Evolutionary conservation across 1,140 invertebrate species (phyloP), one percentile per base, ranked within the genome.

Genomic region (Lordiphosa stackelbergi): DNA sequence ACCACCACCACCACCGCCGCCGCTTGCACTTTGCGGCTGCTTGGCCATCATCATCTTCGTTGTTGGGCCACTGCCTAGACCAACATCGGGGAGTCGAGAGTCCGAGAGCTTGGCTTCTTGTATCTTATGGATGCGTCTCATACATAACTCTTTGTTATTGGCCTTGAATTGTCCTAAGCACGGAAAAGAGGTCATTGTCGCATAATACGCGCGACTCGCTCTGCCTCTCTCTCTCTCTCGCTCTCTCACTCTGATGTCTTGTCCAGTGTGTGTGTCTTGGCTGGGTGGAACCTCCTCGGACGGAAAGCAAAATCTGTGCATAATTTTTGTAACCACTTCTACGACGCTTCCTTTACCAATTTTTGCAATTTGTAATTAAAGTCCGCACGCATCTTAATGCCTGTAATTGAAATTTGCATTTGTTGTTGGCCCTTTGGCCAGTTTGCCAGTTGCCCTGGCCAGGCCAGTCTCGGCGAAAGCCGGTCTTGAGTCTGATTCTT

Each of bases 131-230:
- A 70, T 58, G 46, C 46, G 55, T 41, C 38, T 28, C 13, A 58
- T 70, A 56, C 68, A 70, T 70, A 70, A 70, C 68, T 70, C 68
- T 70, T 64, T 70, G 66, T 70, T 70, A 70, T 70, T 70, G 68
- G 68, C 68, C 68, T 70, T 70, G 68, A 70, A 70, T 70, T 46
- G 59, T 70, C 68, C 68, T 70, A 70, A 70, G 68, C 68, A 70
- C 68, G 68, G 68, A 70, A 70, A 70, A 70, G 68, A 70, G 68
- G 68, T 70, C 68, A 70, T 70, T 70, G 68, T 70, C 68, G 68
- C 68, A 70, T 70, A 70, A 70, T 70, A 70, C 53, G 11, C 66
- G 51, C 43, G 31, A 31, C 28, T 31, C 7, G 5, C 28, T 31
- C 28, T 31, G 22, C 22, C 22, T 24, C 22, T 24, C 22, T 24